Percentiles rank a stretch among this genome's conserved stretches.
These are phyloP conservation scores for Labeo calbasu DNA, from an alignment of 2,797 vertebrate species.

Conservation along the genomic window DNA sequence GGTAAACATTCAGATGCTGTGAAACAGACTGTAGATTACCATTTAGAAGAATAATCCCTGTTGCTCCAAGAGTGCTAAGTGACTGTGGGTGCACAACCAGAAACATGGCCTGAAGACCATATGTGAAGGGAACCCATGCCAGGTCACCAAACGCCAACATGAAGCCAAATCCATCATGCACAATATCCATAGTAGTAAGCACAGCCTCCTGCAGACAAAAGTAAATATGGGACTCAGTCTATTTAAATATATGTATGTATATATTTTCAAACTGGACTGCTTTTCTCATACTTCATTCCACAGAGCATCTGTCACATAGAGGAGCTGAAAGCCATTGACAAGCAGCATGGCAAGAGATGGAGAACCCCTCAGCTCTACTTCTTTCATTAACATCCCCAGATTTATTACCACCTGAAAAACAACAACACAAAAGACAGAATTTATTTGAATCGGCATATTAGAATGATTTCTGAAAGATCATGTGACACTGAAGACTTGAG, in stretches of 20 bases:
- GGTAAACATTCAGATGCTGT: neutral
- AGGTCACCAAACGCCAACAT: slow-evolving; percentile 93
- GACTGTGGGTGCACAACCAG: slow-evolving; percentile 85
- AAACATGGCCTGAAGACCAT: slow-evolving; percentile 88
- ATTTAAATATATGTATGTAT: neutral
- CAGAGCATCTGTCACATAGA: slow-evolving; percentile 87
- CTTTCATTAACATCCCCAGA: slow-evolving; percentile 86
- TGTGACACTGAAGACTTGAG: neutral
- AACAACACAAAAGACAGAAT: slow-evolving; percentile 8
- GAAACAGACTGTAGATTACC: slow-evolving; percentile 69
- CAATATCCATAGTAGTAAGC: slow-evolving; percentile 92
- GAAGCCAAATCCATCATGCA: slow-evolving; percentile 91
- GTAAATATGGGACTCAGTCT: neutral
- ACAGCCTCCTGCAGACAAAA: slow-evolving; percentile 81
- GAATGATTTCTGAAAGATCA: neutral
- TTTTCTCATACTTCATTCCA: slow-evolving; percentile 87
- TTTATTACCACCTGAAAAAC: slow-evolving; percentile 84
- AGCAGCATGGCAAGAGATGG: slow-evolving; percentile 89
- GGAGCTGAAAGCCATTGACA: slow-evolving; percentile 87
- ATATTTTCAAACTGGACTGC: neutral
- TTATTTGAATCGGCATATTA: neutral
- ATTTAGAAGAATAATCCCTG: slow-evolving; percentile 79
- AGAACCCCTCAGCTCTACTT: slow-evolving; percentile 82
- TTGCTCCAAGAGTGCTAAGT: slow-evolving; percentile 71
- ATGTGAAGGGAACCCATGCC: slow-evolving; percentile 90